A percentile compares a stretch with the other conserved stretches of the same genome.
These are phyloP conservation scores for Capreolus pygargus DNA, from an alignment of 2,113 vertebrate genomes.

Conservation along the genomic window DNA sequence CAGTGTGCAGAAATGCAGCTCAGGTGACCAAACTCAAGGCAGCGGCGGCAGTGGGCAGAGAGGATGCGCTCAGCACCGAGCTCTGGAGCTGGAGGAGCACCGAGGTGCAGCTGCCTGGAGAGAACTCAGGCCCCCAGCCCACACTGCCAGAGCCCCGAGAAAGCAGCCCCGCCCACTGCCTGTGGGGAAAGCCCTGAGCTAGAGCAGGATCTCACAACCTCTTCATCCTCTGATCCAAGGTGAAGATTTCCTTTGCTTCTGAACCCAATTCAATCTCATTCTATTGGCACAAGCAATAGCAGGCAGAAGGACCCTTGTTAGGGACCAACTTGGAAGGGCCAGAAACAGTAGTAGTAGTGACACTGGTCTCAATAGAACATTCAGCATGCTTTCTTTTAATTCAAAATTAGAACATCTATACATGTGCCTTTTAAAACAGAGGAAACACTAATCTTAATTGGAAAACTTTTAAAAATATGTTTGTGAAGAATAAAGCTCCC, in stretches of 20 bases:
- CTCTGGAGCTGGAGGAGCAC: neutral
- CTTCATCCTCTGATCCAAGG: neutral
- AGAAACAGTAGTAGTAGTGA: neutral
- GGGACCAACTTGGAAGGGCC: neutral
- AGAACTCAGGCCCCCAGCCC: neutral
- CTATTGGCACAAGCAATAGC: neutral
- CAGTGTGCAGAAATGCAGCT: neutral
- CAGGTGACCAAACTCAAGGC: neutral
- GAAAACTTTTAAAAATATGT: neutral
- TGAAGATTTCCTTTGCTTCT: neutral
- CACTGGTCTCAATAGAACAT: neutral
- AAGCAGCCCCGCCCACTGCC: neutral
- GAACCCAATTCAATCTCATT: neutral
- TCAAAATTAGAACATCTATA: neutral
- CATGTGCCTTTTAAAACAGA: neutral
- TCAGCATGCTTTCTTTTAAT: neutral
- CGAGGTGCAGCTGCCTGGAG: neutral
- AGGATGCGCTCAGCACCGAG: neutral
- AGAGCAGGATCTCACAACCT: neutral
- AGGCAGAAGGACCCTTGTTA: neutral
- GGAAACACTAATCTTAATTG: neutral
- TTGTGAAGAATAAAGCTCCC: neutral
- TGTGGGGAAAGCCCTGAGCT: neutral
- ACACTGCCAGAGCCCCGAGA: accelerated
- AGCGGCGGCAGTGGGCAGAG: neutral